These are phyloP conservation scores for Drosophila truncata DNA, from an alignment of 1,140 invertebrate genomes.

Conservation along the genomic window DNA sequence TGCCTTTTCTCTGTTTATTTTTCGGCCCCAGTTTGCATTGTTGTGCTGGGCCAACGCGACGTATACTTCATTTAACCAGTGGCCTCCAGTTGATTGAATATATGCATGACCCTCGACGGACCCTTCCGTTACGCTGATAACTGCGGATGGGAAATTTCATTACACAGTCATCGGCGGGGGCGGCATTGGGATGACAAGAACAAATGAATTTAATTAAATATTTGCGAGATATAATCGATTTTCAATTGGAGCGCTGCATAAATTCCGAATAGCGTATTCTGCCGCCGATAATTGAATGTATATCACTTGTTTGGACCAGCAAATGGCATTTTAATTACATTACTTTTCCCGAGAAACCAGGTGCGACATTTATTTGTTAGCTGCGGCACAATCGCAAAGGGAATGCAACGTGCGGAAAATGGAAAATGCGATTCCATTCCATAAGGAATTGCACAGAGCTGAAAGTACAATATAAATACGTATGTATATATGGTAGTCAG, in stretches of 20 bases:
- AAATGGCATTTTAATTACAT: constrained; percentile 65
- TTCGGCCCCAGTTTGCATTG: constrained; percentile 38
- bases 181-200: constrained; percentile 2
- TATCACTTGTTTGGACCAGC: constrained; percentile 46
- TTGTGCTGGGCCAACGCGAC: constrained; percentile 24
- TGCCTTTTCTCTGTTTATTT: constrained; percentile 53
- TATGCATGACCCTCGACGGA: constrained; percentile 15
- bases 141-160: constrained; percentile 41
- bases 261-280: constrained; percentile 51
- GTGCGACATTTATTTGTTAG: constrained; percentile 34
- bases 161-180: constrained; percentile 19
- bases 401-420: constrained; percentile 54
- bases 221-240: constrained; percentile 59
- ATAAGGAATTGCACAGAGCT: constrained; percentile 12
- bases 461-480: constrained; percentile 20
- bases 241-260: constrained; percentile 48
- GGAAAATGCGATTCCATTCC: constrained; percentile 38
- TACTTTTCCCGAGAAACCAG: constrained; percentile 28
- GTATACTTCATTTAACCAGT: constrained; percentile 48
- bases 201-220: constrained; percentile 54
- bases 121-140: constrained; percentile 3
- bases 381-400: constrained; percentile 4
- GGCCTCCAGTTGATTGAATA: constrained; percentile 40
- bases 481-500: neutral
- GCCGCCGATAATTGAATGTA: constrained; percentile 55